phyloP scores from a whole-genome alignment of 2,113 vertebrate genomes.

The Phrynosoma blainvillii region DNA sequence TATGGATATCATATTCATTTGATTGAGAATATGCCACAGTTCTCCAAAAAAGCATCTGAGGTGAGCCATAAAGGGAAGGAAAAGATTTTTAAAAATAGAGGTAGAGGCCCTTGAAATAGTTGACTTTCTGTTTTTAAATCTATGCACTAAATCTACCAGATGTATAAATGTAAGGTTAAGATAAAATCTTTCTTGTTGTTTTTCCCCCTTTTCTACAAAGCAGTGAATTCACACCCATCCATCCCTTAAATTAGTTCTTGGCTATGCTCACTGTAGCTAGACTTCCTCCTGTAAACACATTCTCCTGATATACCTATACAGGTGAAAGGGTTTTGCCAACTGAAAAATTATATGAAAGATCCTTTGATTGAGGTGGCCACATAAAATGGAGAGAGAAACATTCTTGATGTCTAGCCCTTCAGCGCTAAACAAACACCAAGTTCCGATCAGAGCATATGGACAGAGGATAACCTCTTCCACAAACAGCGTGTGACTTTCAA shows the following conservation, averaged over 20 bases:
- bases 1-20: slow-evolving; percentile 20
- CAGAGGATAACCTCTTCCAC: slow-evolving; percentile 73
- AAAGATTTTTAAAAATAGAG: not conserved
- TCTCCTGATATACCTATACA: slow-evolving; percentile 56
- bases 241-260: slow-evolving; percentile 1
- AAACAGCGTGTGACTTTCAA: slow-evolving; percentile 66
- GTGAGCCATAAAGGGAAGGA: slow-evolving; percentile 13
- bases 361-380: slow-evolving; percentile 49
- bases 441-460: slow-evolving; percentile 68
- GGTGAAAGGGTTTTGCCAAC: slow-evolving; percentile 24
- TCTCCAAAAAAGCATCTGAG: slow-evolving; percentile 3
- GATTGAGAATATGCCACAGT: not conserved
- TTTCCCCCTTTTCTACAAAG: slow-evolving; percentile 45
- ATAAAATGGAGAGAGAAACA: slow-evolving; percentile 42
- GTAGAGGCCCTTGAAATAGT: not conserved
- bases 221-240: slow-evolving; percentile 28
- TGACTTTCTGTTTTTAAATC: slow-evolving; percentile 34
- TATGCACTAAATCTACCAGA: not conserved
- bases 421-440: slow-evolving; percentile 64
- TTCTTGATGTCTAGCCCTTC: slow-evolving; percentile 54
- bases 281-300: slow-evolving; percentile 39
- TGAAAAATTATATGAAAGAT: slow-evolving; percentile 48
- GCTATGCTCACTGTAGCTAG: slow-evolving; percentile 15
- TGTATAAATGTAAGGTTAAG: slow-evolving; percentile 53
- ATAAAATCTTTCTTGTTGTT: slow-evolving; percentile 45